Percentiles rank a stretch among this genome's conserved stretches.
phyloP scores from a whole-genome alignment of 2,888 invertebrate genomes.

The Chrysolina americana region DNA sequence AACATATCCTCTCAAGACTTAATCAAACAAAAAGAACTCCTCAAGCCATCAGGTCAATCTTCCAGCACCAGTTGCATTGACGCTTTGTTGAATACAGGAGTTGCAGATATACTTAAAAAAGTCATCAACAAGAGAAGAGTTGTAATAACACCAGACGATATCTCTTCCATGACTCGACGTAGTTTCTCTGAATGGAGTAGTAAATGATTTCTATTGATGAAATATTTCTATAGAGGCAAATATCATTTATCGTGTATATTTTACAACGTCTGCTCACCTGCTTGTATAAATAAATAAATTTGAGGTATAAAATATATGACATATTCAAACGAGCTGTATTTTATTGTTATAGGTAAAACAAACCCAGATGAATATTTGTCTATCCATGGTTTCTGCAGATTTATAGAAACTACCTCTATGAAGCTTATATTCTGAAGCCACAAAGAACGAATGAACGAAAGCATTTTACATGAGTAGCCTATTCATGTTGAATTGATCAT shows the following conservation, averaged over 20 bases:
- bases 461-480: no score
- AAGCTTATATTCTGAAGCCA: no score
- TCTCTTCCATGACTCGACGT: slow-evolving; percentile 57
- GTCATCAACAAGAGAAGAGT: slow-evolving; percentile 67
- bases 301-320: not conserved
- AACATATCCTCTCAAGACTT: slow-evolving; percentile 61
- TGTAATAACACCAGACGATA: slow-evolving; percentile 61
- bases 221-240: slow-evolving; percentile 50
- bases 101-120: slow-evolving; percentile 67
- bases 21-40: slow-evolving; percentile 61
- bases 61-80: slow-evolving; percentile 68
- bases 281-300: slow-evolving; percentile 8
- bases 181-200: slow-evolving; percentile 67
- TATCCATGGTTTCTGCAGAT: not conserved
- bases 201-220: slow-evolving; percentile 51
- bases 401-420: no score
- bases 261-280: slow-evolving; percentile 34
- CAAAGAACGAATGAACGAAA: no score
- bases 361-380: no score
- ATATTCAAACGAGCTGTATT: not conserved
- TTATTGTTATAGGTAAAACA: no score
- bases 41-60: slow-evolving; percentile 59
- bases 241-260: slow-evolving; percentile 48
- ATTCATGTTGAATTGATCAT: no score
- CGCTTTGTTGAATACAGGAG: slow-evolving; percentile 65